phyloP scores from a whole-genome alignment of 2,888 invertebrate genomes.

The Nomada fucata region DNA sequence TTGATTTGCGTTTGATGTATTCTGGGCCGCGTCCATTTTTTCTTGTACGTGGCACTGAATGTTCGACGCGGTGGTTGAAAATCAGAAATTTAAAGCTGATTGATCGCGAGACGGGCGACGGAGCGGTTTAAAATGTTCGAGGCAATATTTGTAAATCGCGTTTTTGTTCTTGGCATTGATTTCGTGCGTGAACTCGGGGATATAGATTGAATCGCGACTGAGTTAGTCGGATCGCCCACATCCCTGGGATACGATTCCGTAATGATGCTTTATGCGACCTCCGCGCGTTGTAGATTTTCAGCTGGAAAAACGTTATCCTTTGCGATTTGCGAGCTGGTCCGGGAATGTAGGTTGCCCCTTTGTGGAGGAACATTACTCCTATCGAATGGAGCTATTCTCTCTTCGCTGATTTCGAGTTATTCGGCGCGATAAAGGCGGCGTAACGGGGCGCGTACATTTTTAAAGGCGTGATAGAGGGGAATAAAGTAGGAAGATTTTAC shows the following conservation, averaged over 20 bases:
- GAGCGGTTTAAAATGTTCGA: slow-evolving; percentile 3
- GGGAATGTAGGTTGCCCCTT: slow-evolving; percentile 4
- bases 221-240: slow-evolving; percentile 39
- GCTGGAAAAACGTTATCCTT: slow-evolving; percentile 20
- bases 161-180: slow-evolving; percentile 1
- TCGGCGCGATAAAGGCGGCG: slow-evolving; percentile 19
- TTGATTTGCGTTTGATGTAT: too few species aligned
- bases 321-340: slow-evolving; percentile 40
- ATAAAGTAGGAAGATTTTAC: too few species aligned
- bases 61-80: background rate
- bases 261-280: slow-evolving; percentile 59
- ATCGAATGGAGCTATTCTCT: slow-evolving; percentile 18
- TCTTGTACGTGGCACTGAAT: background rate
- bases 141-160: slow-evolving; percentile 28
- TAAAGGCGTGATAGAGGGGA: background rate
- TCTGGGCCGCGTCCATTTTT: background rate
- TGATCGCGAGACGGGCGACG: background rate
- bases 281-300: background rate
- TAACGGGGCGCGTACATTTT: background rate
- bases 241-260: slow-evolving; percentile 57
- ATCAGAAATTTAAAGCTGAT: slow-evolving; percentile 14
- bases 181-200: background rate
- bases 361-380: slow-evolving; percentile 36
- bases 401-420: slow-evolving; percentile 45
- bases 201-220: slow-evolving; percentile 22